These are phyloP conservation scores for Corythaixoides concolor DNA, from an alignment of 2,113 vertebrate genomes.

Conservation along the genomic window DNA sequence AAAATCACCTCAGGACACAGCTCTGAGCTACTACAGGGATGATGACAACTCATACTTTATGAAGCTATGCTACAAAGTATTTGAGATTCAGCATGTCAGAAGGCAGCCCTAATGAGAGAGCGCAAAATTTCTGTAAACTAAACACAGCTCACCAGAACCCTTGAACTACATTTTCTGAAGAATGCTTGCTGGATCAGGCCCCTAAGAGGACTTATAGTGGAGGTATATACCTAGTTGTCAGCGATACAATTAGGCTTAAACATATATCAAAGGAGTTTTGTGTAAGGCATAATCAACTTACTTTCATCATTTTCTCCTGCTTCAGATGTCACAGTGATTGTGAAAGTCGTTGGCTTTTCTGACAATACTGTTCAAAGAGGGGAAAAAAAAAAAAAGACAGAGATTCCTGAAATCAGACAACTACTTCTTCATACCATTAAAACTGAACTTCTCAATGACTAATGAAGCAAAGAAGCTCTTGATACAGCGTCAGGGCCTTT, in stretches of 20 bases:
- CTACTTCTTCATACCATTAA: not conserved
- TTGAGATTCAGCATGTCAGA: not conserved
- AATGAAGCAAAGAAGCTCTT: not conserved
- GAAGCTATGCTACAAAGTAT: not conserved
- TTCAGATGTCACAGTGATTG: conserved; percentile 94
- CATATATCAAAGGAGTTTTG: too few species aligned
- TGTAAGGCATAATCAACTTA: conserved; percentile 73
- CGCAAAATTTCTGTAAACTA: not conserved
- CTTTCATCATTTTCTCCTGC: conserved; percentile 91
- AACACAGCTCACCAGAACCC: not conserved
- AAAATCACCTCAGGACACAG: not conserved
- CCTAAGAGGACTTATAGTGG: not conserved
- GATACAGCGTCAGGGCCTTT: not conserved
- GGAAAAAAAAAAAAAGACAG: not conserved
- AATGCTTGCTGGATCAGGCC: not conserved
- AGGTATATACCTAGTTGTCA: not conserved
- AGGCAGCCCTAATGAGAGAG: not conserved
- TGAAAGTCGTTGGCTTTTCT: conserved; percentile 90
- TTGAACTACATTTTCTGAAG: not conserved
- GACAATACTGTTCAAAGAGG: conserved; percentile 83
- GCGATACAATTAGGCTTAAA: not conserved
- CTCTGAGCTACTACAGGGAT: not conserved
- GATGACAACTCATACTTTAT: not conserved
- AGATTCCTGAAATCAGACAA: not conserved
- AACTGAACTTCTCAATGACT: not conserved